A percentile compares a stretch with the other conserved stretches of the same genome.
phyloP scores from a whole-genome alignment of 2,113 vertebrate genomes.

The Paraplagusia blochii region DNA sequence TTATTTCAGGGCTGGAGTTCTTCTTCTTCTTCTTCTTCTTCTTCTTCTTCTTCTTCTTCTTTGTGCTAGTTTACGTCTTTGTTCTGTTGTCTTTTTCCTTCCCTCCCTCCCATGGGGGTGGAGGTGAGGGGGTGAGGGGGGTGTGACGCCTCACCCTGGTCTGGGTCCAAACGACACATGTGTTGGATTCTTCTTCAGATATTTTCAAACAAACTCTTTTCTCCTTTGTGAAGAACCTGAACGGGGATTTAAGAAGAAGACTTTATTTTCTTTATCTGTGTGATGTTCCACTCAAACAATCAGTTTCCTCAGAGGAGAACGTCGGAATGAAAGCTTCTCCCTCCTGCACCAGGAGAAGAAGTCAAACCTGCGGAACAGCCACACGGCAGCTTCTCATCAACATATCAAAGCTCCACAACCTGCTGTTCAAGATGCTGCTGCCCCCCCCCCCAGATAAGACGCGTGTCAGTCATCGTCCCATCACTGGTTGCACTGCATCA shows the following conservation, averaged over 20 bases:
- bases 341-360: slow-evolving; percentile 26
- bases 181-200: slow-evolving; percentile 71
- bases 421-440: slow-evolving; percentile 46
- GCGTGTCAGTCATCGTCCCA: no score
- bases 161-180: slow-evolving; percentile 55
- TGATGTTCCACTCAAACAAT: slow-evolving; percentile 59
- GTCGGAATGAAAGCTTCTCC: slow-evolving; percentile 45
- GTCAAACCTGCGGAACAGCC: slow-evolving; percentile 5
- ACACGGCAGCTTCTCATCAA: slow-evolving; percentile 47
- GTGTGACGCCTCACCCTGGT: slow-evolving; percentile 40
- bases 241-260: slow-evolving; percentile 61
- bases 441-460: no score
- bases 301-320: slow-evolving; percentile 56
- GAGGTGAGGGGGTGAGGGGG: no score
- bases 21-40: no score
- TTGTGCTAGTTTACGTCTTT: no score
- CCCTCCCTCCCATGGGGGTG: no score
- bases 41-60: no score
- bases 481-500: no score
- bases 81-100: no score
- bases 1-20: no score
- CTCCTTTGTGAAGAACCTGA: slow-evolving; percentile 54
- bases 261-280: slow-evolving; percentile 55
- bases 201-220: slow-evolving; percentile 71
- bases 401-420: slow-evolving; percentile 60